Conservation (phyloP, 1,140 invertebrate species). For the Lepidurus packardi region DNA sequence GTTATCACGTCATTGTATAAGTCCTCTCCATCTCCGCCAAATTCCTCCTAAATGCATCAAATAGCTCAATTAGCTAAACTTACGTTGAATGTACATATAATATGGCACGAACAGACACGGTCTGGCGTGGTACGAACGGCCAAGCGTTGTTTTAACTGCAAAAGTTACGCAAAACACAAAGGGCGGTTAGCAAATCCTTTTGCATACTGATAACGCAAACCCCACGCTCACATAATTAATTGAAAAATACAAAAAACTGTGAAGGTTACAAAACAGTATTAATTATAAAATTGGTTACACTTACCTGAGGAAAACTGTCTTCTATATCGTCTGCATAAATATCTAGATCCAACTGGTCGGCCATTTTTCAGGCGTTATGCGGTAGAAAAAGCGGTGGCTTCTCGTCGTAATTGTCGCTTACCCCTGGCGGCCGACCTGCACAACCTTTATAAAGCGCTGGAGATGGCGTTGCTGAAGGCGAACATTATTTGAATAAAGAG, state of each 20-base stretch:
- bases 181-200: background rate
- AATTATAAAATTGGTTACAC: constrained; percentile 26
- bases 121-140: background rate
- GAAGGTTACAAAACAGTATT: background rate
- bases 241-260: background rate
- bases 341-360: constrained; percentile 91
- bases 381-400: background rate
- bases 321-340: constrained; percentile 93
- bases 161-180: background rate
- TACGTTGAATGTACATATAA: constrained; percentile 34
- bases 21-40: constrained; percentile 78
- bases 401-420: too few species aligned
- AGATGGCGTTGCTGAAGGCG: too few species aligned
- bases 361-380: constrained; percentile 62
- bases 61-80: background rate
- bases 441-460: too few species aligned
- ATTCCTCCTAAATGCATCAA: constrained; percentile 60
- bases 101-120: background rate
- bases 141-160: too few species aligned
- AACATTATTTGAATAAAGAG: too few species aligned
- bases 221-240: background rate
- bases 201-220: background rate
- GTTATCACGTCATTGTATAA: constrained; percentile 95
- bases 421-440: too few species aligned
- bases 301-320: constrained; percentile 84